Evolutionary conservation across 2,113 vertebrate species (phyloP), one percentile per base, ranked within the genome.

Genomic region (Lagopus leucura): DNA sequence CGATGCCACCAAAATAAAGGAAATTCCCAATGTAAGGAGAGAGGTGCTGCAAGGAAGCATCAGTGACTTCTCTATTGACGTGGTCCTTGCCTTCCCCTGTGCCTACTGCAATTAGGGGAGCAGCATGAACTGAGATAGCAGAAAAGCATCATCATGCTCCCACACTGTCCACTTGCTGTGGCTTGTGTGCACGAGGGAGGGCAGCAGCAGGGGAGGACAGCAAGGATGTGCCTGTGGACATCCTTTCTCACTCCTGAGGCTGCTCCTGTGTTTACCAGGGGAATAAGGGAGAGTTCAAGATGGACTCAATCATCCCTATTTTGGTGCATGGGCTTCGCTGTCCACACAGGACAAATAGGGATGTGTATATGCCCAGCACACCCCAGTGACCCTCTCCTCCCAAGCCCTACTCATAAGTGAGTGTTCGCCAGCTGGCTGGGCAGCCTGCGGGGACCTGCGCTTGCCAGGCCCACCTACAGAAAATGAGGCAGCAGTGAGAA

Each of bases 401-500:
- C 73, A 34, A 11, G 45, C 40, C 61, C 79, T 3, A 4, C 42
- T 22, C 15, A 14, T 28, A 13, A 76, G 73, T 54, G 48, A 57
- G 92, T 70, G n/a, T 15, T 28, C 15, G 48, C 48, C 11, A 42
- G 36, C 81, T 76, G 89, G 52, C 74, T 73, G 71, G 43, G 61
- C 22, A 70, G 50, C 60, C 66, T 91, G 79, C 8, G 79, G 20
- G 55, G 64, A 63, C 55, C 50, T 65, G 80, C 9, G 2, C 78
- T 84, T 87, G 81, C 54, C 32, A 18, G 3, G 88, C 79, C 85
- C 79, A 91, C 18, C 0, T 70, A 83, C 4, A 5, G 82, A 83
- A 96, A 94, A 94, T 0, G 48, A 96, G 78, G 79, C 82, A 81
- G 90, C 72, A 72, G 58, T 2, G 3, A 91, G 88, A 94, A 94